phyloP scores from a whole-genome alignment of 2,113 vertebrate species.

The Ctenomys sociabilis region DNA sequence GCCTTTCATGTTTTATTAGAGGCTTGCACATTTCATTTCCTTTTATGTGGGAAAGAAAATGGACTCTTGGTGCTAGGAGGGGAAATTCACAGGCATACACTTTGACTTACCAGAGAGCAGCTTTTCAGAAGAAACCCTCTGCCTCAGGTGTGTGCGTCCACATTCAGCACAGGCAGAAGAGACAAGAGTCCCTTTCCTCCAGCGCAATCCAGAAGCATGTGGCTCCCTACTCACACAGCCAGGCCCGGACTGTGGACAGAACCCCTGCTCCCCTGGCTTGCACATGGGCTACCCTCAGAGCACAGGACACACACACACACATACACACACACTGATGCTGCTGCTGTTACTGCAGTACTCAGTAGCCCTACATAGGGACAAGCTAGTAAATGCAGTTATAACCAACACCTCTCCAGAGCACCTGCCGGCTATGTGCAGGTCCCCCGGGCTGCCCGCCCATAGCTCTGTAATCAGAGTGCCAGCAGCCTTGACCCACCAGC shows the following conservation, averaged over 20 bases:
- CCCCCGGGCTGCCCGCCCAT: not conserved
- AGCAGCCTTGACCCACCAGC: not conserved
- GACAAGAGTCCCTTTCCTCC: not conserved
- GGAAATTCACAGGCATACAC: slow-evolving; percentile 60
- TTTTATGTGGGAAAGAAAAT: slow-evolving; percentile 82
- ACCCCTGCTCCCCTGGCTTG: not conserved
- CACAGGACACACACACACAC: not conserved
- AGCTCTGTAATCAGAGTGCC: not conserved
- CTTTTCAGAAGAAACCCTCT: slow-evolving; percentile 43
- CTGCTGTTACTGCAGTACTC: not conserved
- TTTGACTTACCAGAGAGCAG: slow-evolving; percentile 62
- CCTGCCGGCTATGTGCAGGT: no score
- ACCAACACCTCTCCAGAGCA: not conserved
- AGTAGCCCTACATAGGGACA: not conserved
- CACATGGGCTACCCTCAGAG: not conserved
- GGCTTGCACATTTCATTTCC: slow-evolving; percentile 81
- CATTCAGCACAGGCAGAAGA: not conserved
- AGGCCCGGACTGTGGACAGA: not conserved
- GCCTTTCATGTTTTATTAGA: slow-evolving; percentile 89
- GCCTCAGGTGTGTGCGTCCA: not conserved
- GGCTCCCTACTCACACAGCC: not conserved
- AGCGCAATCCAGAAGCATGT: not conserved
- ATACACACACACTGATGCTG: not conserved
- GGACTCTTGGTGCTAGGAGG: slow-evolving; percentile 51
- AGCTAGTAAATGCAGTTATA: not conserved